Conservation (phyloP, 2,888 invertebrate genomes). For the Frankliniella fusca region DNA sequence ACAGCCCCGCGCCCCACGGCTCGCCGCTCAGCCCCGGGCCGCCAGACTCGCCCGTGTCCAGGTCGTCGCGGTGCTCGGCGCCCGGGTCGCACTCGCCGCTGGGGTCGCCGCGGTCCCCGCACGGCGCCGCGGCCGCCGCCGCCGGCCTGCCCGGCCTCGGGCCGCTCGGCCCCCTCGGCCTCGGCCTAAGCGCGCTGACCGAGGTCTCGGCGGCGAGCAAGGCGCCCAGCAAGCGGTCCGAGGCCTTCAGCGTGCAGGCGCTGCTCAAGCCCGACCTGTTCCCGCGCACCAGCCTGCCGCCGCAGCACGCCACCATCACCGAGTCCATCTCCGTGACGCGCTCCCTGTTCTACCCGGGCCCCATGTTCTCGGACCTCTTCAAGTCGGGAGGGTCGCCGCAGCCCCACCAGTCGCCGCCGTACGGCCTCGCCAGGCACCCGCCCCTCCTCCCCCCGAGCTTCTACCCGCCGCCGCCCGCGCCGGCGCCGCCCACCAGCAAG, state of each 20-base stretch:
- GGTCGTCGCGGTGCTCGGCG: slow-evolving; percentile 45
- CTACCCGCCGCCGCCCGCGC: slow-evolving; percentile 41
- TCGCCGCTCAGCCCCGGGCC: slow-evolving; percentile 36
- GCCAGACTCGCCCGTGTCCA: slow-evolving; percentile 46
- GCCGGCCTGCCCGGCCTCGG: not conserved
- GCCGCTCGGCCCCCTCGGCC: slow-evolving; percentile 32
- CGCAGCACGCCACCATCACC: slow-evolving; percentile 41
- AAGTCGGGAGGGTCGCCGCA: slow-evolving; percentile 34
- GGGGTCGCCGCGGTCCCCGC: slow-evolving; percentile 42
- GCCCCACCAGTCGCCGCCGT: slow-evolving; percentile 37
- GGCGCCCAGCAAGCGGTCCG: slow-evolving; percentile 60
- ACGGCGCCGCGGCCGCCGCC: not conserved
- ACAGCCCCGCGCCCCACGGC: slow-evolving; percentile 53
- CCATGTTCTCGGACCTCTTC: slow-evolving; percentile 59
- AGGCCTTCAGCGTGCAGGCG: slow-evolving; percentile 79
- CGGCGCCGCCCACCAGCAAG: slow-evolving; percentile 34
- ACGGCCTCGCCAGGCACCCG: slow-evolving; percentile 41
- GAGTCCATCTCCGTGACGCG: slow-evolving; percentile 54
- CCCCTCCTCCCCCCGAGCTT: slow-evolving; percentile 50
- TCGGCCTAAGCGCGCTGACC: slow-evolving; percentile 21
- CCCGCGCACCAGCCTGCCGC: slow-evolving; percentile 44
- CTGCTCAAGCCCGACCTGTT: slow-evolving; percentile 70
- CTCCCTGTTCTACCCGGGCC: slow-evolving; percentile 59
- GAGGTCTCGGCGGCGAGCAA: slow-evolving; percentile 31
- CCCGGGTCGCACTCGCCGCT: slow-evolving; percentile 46